Percentiles rank a stretch among this genome's conserved stretches.
phyloP scores from a whole-genome alignment of 35 echinoderm and acorn worm species.

The Diadema setosum region DNA sequence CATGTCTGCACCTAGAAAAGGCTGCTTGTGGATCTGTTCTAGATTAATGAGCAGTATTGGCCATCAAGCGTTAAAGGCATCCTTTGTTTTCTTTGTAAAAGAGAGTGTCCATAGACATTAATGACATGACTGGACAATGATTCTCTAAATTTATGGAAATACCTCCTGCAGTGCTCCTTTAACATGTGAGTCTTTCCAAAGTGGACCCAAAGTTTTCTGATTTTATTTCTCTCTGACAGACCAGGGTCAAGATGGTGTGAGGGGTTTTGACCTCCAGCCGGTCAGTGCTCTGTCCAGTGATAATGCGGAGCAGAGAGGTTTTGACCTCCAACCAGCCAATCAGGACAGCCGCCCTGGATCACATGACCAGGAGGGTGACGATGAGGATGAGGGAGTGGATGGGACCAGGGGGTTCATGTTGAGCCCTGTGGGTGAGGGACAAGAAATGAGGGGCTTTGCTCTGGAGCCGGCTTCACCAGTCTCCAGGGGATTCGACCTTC shows the following conservation, averaged over 20 bases:
- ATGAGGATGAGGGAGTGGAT: conserved; percentile 6
- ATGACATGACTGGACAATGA: too few relatives aligned
- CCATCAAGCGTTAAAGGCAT: too few relatives aligned
- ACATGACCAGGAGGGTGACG: conserved; percentile 1
- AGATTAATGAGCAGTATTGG: too few relatives aligned
- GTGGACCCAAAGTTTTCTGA: too few relatives aligned
- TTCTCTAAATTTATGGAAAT: too few relatives aligned
- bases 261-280: conserved; percentile 1
- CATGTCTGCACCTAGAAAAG: too few relatives aligned
- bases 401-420: conserved; percentile 61
- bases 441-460: conserved; percentile 62
- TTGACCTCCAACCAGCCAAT: conserved; percentile 36
- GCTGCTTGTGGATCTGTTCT: too few relatives aligned
- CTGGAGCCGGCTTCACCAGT: conserved; percentile 11
- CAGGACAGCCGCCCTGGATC: neutral
- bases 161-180: too few relatives aligned
- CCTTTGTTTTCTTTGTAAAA: too few relatives aligned
- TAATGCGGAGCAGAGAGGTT: neutral
- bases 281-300: neutral
- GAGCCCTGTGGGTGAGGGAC: conserved; percentile 45
- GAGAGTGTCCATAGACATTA: too few relatives aligned
- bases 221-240: too few relatives aligned
- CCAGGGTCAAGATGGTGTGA: neutral
- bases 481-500: conserved; percentile 7
- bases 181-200: too few relatives aligned